Percentiles rank a stretch among this genome's conserved stretches.
Evolutionary conservation across 2,113 vertebrate genomes (phyloP).

Genomic region (Rattus rattus): DNA sequence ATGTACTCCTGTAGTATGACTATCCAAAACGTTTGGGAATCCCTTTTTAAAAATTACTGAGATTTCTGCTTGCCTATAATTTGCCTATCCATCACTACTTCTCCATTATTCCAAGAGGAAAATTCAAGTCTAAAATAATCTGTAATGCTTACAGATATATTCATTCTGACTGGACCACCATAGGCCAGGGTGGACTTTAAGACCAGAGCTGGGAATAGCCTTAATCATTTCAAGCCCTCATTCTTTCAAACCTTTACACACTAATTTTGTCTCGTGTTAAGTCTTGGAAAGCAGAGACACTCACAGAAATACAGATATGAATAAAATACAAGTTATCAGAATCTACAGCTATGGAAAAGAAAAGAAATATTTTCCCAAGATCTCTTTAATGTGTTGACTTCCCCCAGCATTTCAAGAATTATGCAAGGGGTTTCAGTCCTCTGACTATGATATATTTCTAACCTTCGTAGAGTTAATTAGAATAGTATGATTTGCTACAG

Average conservation of each 20-base stretch:
- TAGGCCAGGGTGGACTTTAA: background rate
- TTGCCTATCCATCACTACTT: background rate
- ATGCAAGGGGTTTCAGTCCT: background rate
- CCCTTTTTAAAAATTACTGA: background rate
- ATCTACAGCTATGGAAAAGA: background rate
- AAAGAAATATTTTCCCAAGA: slow-evolving; percentile 37
- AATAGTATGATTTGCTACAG: background rate
- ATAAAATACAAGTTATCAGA: background rate
- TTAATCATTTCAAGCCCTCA: background rate
- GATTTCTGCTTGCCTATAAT: background rate
- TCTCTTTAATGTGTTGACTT: background rate
- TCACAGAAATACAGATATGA: background rate
- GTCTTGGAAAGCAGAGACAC: slow-evolving; percentile 33
- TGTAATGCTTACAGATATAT: background rate
- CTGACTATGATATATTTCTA: background rate
- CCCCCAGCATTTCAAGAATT: slow-evolving; percentile 31
- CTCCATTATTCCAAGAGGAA: background rate
- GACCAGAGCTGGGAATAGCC: background rate
- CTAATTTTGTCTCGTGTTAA: background rate
- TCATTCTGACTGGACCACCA: background rate
- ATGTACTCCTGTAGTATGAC: background rate
- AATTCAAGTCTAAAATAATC: slow-evolving; percentile 7
- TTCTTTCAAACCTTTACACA: background rate
- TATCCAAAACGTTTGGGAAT: background rate
- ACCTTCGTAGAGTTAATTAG: slow-evolving; percentile 10